Base-by-base conservation (phyloP, 2,888 invertebrate species). In the Eulithis prunata region DNA sequence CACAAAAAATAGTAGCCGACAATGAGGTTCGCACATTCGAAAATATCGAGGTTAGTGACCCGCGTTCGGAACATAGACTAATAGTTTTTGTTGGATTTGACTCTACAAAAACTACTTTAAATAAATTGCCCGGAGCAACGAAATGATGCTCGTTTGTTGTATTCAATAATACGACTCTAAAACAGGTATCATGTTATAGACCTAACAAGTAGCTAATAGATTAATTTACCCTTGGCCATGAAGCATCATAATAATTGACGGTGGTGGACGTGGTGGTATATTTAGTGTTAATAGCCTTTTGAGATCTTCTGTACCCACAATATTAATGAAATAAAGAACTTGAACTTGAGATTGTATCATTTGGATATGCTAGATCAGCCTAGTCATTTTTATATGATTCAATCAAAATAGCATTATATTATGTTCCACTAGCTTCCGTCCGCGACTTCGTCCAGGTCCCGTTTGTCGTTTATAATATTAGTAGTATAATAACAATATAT, bases 11-110 rank as follows among this genome's bases (percentile, higher is more conserved):
- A 78, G 76, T 76, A 80, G 77, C 84, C 88, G 87, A 89, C 90
- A 89, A 90, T 88, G 90, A 89, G 87, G 82, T 88, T 88, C 87
- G 89, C 90, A 90, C 89, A 90, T 91, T 89, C 84, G 83, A 85
- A 87, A 87, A 84, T 82, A 83, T 84, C 75, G 87, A 87, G 91
- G 91, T 91, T 84, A 87, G 69, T 91, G 91, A 88, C 91, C 83
- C 75, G 72, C 75, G 69, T 79, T 84, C 79, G 81, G 81, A 85
- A 79, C 82, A 81, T 84, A 85, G 86, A 81, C 85, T 75, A 38
- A 87, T 85, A 80, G 86, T 90, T 91, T 91, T 92, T 91, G 87
- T 84, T 75, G 81, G 77, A 84, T 83, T 81, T 81, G 74, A 75
- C 76, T 81, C 74, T 75, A 69, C 83, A 90, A 91, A 90, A 90